Evolutionary conservation across 1,140 invertebrate genomes (phyloP), one percentile per base, ranked within the genome.

Genomic region (Orchesella cincta): DNA sequence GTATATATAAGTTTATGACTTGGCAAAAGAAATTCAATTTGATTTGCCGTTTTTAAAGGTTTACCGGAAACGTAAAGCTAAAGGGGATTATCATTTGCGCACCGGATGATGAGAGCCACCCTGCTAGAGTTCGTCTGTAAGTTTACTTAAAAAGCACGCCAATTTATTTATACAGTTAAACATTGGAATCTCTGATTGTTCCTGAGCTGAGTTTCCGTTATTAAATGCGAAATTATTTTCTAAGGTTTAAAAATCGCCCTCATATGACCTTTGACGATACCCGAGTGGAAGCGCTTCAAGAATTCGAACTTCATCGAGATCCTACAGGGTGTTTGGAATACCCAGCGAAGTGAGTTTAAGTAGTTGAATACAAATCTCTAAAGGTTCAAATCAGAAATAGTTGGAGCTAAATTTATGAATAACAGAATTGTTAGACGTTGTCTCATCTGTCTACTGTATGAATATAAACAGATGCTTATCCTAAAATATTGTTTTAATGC

Each of bases 181-280:
- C 3, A 57, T 5, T 57, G 52, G 23, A 46, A 5, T 46, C 18
- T 46, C 39, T 57, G 52, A 18, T 57, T 3, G 23, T 57, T 57
- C 23, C 23, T 3, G 23, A 57, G 52, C 26, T 54, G 28, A 31
- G 18, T 36, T 39, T 78, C 20, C 34, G 28, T 67, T 79, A 36
- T 67, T 79, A 35, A 23, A n/a, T n/a, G n/a, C n/a, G n/a, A n/a
- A 62, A 31, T 16, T 29, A 39, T 20, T 1, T 74, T 62, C 23
- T 33, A 31, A 97, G 94, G 76, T 97, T 90, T 85, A 97, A 97
- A 87, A 98, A 98, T 86, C 89, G 92, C 77, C 93, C 94, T 33
- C 88, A 92, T 81, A 97, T 98, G 95, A 93, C 93, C 51, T 98
- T 98, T 88, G 96, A 98, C 89, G 93, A 97, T 87, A 88, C 89